Conservation (phyloP, 1,140 invertebrate species). For the Steinernema khuongi region DNA sequence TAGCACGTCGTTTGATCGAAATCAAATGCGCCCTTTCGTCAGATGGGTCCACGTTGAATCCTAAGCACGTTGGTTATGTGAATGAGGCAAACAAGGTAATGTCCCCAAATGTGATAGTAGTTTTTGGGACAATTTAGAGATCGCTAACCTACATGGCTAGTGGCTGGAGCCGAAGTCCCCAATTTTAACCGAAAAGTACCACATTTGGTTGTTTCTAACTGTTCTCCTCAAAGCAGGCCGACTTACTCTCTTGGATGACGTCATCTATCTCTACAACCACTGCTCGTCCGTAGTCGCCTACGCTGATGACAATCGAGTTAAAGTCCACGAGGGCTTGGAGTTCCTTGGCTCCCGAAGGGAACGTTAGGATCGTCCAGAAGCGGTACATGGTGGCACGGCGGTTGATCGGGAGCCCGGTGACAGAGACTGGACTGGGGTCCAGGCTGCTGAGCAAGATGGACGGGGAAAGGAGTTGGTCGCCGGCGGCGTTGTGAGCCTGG, state of each 20-base stretch:
- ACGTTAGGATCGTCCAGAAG: neutral
- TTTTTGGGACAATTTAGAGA: no score
- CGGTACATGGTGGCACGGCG: neutral
- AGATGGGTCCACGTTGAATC: neutral
- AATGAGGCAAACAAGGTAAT: no score
- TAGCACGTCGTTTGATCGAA: neutral
- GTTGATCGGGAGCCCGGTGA: neutral
- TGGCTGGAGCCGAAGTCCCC: no score
- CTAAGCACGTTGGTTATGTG: no score
- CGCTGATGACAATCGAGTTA: neutral
- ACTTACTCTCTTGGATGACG: neutral
- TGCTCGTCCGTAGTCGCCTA: neutral
- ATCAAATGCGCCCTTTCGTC: neutral
- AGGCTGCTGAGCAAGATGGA: neutral
- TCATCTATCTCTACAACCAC: neutral
- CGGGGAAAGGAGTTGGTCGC: neutral
- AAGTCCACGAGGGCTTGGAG: neutral
- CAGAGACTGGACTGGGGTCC: neutral
- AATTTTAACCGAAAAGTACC: neutral
- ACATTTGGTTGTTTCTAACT: no score
- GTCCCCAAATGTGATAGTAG: no score
- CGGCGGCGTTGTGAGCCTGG: neutral
- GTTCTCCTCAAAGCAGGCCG: no score
- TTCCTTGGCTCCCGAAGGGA: neutral
- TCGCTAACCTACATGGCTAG: no score